Base-by-base conservation (phyloP, 2,113 vertebrate genomes). In the Puntigrus tetrazona region DNA sequence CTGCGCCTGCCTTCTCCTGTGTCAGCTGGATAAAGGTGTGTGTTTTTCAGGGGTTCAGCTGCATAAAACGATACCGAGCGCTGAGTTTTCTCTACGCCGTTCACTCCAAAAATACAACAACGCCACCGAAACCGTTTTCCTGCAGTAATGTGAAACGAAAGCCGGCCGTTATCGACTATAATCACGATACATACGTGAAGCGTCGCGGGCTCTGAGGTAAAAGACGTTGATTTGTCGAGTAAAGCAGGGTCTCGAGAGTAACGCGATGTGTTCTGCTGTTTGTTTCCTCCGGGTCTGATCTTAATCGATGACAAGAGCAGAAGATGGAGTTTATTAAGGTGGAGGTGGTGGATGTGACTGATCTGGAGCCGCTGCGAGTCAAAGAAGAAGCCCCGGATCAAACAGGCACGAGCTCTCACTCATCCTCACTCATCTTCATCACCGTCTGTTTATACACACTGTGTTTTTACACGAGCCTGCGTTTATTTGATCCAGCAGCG, bases 1-100 rank as follows among this genome's bases (percentile, higher is more conserved):
- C 69, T 43, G 69, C 69, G 69, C 10, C 69, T 31, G 69, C n/a
- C 22, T 43, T 16, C 69, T 43, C 69, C 6, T 7, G n/a, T 70
- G 69, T 73, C 69, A 13, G n/a, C 38, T 43, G 69, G 11, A 72
- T 73, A 73, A 73, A 73, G 69, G 69, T 73, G 2, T 73, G 69
- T 72, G 55, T 41, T 73, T 72, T 43, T 73, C 5, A 14, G 13
- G 22, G 29, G 13, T 63, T 63, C 2, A 13, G 11, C 1, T 13
- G 38, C 38, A 1, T 69, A 69, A 36, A 36, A 22, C 31, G 7
- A 69, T 34, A 38, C 22, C 25, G 25, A 72, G 25, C 22, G 36
- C 43, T 3, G 5, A 7, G 5, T 0, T 3, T 43, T 14, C 5
- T 7, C 3, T 0, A 6, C 69, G 1, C 22, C 1, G 14, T 43